These are phyloP conservation scores for Dermatophagoides farinae DNA, from an alignment of 1,140 invertebrate species.

Conservation along the genomic window DNA sequence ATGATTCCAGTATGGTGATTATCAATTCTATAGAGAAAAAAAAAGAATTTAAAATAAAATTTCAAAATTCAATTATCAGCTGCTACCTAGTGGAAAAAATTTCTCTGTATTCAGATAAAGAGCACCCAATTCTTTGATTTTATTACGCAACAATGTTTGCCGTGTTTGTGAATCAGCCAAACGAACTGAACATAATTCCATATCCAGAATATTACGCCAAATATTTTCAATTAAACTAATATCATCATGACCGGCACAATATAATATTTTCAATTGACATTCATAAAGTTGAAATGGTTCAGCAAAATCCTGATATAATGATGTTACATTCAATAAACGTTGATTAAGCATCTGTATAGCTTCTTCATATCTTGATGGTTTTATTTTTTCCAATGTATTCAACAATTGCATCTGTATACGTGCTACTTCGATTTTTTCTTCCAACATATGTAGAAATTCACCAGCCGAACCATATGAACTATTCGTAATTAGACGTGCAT, in stretches of 20 bases:
- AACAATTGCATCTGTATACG: conserved; percentile 48
- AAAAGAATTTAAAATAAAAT: background rate
- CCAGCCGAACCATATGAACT: conserved; percentile 33
- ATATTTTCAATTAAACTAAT: conserved; percentile 31
- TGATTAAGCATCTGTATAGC: conserved; percentile 31
- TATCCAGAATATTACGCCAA: conserved; percentile 34
- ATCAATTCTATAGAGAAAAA: conserved; percentile 26
- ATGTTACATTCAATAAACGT: conserved; percentile 33
- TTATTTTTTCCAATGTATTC: conserved; percentile 34
- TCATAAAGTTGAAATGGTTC: conserved; percentile 31
- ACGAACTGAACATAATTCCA: conserved; percentile 18
- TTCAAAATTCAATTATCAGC: background rate
- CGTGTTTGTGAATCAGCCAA: conserved; percentile 12
- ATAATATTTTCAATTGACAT: conserved; percentile 33
- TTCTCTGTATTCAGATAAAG: conserved; percentile 29
- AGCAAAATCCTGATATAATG: conserved; percentile 43
- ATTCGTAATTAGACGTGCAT: conserved; percentile 41
- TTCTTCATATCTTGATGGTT: conserved; percentile 25
- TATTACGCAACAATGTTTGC: conserved; percentile 27
- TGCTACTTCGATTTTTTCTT: conserved; percentile 76
- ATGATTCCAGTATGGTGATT: conserved; percentile 28
- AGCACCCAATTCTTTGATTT: conserved; percentile 28
- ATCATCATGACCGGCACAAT: conserved; percentile 33
- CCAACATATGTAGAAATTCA: conserved; percentile 68
- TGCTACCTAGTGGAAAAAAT: conserved; percentile 34